Conservation (phyloP, 2,888 invertebrate species). For the Sisyra nigra region DNA sequence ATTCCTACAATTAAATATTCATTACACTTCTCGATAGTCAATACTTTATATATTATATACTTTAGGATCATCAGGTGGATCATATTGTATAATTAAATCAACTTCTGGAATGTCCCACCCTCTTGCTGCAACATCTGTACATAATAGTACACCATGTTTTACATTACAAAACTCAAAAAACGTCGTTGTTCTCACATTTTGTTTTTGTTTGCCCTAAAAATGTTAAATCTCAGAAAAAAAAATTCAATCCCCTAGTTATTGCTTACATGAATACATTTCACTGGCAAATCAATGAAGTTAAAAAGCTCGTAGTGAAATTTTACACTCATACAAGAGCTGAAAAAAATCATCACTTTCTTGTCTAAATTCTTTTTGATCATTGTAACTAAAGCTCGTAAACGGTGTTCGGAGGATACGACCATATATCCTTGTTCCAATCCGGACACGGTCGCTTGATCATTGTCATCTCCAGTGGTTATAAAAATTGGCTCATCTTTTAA, state of each 20-base stretch:
- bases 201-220: slow-evolving; percentile 92
- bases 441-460: slow-evolving; percentile 66
- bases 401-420: slow-evolving; percentile 86
- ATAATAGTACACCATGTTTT: slow-evolving; percentile 78
- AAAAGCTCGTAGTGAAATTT: slow-evolving; percentile 91
- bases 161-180: slow-evolving; percentile 98
- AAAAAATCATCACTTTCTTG: slow-evolving; percentile 95
- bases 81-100: slow-evolving; percentile 98
- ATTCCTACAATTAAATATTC: slow-evolving; percentile 49
- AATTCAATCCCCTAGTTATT: slow-evolving; percentile 1
- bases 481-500: slow-evolving; percentile 88
- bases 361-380: slow-evolving; percentile 91
- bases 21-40: neutral
- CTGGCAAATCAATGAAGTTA: slow-evolving; percentile 93
- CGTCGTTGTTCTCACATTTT: slow-evolving; percentile 88
- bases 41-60: slow-evolving; percentile 26
- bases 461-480: slow-evolving; percentile 84
- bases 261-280: slow-evolving; percentile 90
- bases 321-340: slow-evolving; percentile 94
- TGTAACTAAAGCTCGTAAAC: slow-evolving; percentile 89
- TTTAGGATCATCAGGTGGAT: slow-evolving; percentile 98
- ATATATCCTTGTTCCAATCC: slow-evolving; percentile 83
- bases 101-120: slow-evolving; percentile 93
- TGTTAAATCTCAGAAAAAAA: slow-evolving; percentile 11
- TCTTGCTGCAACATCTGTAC: slow-evolving; percentile 96